A percentile compares a stretch with the other conserved stretches of the same genome.
These are phyloP conservation scores for Chionomys nivalis DNA, from an alignment of 2,113 vertebrate genomes.

Conservation along the genomic window DNA sequence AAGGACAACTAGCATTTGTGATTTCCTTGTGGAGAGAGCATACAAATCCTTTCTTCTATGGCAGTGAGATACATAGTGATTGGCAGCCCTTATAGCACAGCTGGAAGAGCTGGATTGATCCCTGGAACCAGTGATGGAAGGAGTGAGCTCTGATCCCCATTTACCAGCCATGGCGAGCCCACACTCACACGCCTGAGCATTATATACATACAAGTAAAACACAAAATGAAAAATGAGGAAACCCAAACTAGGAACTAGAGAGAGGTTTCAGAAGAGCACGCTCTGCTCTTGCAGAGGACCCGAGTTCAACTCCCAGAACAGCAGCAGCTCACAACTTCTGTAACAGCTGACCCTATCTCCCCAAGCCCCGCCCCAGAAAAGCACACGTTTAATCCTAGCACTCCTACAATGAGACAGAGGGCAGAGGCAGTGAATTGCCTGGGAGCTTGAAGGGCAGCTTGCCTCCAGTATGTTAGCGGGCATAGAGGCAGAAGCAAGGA, in stretches of 20 bases:
- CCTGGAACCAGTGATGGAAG: background rate
- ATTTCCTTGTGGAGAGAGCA: background rate
- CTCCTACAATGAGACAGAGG: background rate
- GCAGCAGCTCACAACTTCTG: too few species aligned
- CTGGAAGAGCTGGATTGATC: background rate
- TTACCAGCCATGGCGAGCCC: background rate
- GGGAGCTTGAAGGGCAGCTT: background rate
- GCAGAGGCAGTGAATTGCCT: background rate
- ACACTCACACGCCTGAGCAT: background rate
- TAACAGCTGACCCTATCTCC: background rate
- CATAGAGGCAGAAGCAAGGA: background rate
- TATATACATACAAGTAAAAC: background rate
- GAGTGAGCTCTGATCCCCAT: background rate
- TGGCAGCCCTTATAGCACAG: background rate
- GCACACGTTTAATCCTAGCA: background rate
- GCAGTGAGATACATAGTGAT: background rate
- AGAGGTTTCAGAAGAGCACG: background rate
- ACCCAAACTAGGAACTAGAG: background rate
- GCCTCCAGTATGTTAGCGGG: background rate
- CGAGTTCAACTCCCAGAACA: background rate
- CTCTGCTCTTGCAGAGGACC: too few species aligned
- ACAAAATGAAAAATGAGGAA: background rate
- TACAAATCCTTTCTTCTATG: too few species aligned
- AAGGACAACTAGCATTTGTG: background rate
- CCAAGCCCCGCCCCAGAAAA: fast-evolving